A percentile compares a stretch with the other conserved stretches of the same genome.
These are phyloP conservation scores for Pomacea maculata DNA, from an alignment of 1,140 invertebrate genomes.

Conservation along the genomic window DNA sequence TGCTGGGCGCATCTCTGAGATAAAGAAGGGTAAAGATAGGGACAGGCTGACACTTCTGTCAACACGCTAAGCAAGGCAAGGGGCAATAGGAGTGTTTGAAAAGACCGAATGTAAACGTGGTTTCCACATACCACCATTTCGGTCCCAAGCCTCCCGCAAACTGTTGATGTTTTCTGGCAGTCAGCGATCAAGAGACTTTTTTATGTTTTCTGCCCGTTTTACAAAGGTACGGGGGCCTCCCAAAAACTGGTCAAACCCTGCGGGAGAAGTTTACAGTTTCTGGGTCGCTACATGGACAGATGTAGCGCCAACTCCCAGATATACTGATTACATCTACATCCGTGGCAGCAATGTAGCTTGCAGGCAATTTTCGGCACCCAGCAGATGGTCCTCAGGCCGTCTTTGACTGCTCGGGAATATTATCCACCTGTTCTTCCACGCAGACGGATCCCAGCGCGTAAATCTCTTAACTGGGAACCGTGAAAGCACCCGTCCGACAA, in stretches of 20 bases:
- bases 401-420: conserved; percentile 5
- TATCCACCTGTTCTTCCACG: conserved; percentile 1
- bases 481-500: not conserved
- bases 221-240: not conserved
- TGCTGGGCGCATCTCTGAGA: not conserved
- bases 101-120: too few species aligned
- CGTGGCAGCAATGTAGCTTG: conserved; percentile 1
- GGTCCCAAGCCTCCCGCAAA: not conserved
- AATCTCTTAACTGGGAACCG: conserved; percentile 4
- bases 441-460: not conserved
- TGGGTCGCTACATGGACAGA: not conserved
- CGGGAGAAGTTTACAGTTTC: not conserved
- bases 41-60: conserved; percentile 17
- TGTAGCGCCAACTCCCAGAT: not conserved
- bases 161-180: not conserved
- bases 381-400: conserved; percentile 3
- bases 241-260: not conserved
- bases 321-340: conserved; percentile 10
- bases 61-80: not conserved
- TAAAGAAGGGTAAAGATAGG: conserved; percentile 6
- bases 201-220: not conserved
- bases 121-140: too few species aligned
- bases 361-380: conserved; percentile 2
- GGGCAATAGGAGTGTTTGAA: too few species aligned
- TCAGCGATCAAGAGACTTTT: not conserved